Evolutionary conservation across 2,888 invertebrate genomes (phyloP).

Genomic region (Mythimna vitellina): DNA sequence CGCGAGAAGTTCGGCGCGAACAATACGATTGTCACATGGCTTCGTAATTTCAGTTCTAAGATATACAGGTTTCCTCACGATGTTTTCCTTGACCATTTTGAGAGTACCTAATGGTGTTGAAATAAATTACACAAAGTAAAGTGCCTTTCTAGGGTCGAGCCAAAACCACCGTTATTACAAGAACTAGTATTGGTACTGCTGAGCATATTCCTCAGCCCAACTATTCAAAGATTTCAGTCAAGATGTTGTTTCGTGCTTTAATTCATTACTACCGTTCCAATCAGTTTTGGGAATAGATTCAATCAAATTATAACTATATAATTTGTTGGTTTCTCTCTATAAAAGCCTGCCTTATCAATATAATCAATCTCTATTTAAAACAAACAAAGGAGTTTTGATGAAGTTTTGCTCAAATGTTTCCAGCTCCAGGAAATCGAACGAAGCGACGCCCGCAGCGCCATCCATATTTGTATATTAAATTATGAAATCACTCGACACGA

Average conservation of each 20-base stretch:
- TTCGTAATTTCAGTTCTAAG: too few species aligned
- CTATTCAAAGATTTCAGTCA: background rate
- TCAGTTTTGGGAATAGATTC: background rate
- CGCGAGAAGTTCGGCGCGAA: too few species aligned
- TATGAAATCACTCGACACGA: slow-evolving; percentile 9
- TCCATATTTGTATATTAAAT: slow-evolving; percentile 29
- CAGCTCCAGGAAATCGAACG: slow-evolving; percentile 11
- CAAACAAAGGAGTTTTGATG: slow-evolving; percentile 22
- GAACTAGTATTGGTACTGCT: too few species aligned
- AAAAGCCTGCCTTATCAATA: background rate
- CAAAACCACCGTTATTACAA: too few species aligned
- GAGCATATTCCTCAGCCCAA: background rate
- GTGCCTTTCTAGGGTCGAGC: too few species aligned
- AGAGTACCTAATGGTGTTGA: too few species aligned
- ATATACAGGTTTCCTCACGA: too few species aligned
- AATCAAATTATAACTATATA: background rate
- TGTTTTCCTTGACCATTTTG: too few species aligned
- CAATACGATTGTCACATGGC: too few species aligned
- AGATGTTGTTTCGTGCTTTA: background rate
- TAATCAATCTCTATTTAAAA: slow-evolving; percentile 15
- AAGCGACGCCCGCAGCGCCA: background rate
- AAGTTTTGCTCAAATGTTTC: slow-evolving; percentile 15
- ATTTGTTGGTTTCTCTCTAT: background rate
- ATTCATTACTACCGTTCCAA: background rate
- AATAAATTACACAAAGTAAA: too few species aligned